Evolutionary conservation across 2,113 vertebrate genomes (phyloP), one percentile per base, ranked within the genome.

Genomic region (Ailuropoda melanoleuca): DNA sequence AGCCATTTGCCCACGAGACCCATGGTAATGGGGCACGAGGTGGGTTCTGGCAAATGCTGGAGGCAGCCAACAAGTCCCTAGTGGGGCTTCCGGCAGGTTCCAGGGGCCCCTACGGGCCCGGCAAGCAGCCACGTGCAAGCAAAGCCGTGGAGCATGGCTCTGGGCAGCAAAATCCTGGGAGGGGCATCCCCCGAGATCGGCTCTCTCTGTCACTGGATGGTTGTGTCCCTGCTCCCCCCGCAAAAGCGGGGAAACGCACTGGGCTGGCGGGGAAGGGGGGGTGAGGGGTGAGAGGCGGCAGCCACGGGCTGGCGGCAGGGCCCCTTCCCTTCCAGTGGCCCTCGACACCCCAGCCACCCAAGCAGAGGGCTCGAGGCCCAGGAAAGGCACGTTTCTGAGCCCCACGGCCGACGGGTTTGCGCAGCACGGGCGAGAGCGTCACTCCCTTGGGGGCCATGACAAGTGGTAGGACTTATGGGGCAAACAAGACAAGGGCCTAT

Each of bases 51-150:
- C 26, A 7, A 7, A 34, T 0, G 11, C 53, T 5, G 10, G 23
- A 68, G 23, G 66, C 43, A 6, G 23, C 17, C 2, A 15, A 18
- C 24, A 6, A 29, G 74, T 34, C 56, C 9, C 19, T 2, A 5
- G 2, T 17, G 29, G 18, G 43, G 48, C 58, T 43, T 85, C n/a
- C 46, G 9, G 24, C 6, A 19, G 7, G 13, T 29, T 19, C n/a
- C 26, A 1, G 15, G 10, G 43, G 74, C 21, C n/a, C 19, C 58
- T 3, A 6, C 39, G 23, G 37, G 37, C 43, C 37, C 0, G 13
- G 19, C 53, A 1, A 46, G 39, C 43, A 8, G 75, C 10, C 6
- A 0, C 1, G 0, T 0, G 23, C 9, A 6, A 13, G 0, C 0
- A n/a, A 19, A 68, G 85, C 14, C 19, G 75, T 43, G 11, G 64